phyloP scores from a whole-genome alignment of 2,113 vertebrate species.

The Crypturellus undulatus region DNA sequence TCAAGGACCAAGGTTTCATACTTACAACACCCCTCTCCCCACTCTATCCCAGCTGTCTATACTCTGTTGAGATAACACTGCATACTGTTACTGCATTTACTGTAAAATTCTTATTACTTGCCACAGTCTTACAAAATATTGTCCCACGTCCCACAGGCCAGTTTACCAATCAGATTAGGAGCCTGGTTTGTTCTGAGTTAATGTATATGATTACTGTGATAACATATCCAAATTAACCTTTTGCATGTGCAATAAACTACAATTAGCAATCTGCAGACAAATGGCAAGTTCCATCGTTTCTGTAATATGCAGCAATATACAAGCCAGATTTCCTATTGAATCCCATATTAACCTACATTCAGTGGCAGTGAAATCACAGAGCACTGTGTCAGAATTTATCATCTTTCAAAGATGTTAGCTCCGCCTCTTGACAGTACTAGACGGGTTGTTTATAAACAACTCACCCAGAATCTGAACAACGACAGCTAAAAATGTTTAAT shows the following conservation, averaged over 20 bases:
- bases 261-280: constrained; percentile 65
- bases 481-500: not conserved
- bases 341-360: constrained; percentile 72
- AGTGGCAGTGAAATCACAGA: constrained; percentile 40
- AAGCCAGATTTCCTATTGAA: constrained; percentile 63
- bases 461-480: constrained; percentile 17
- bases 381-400: constrained; percentile 49
- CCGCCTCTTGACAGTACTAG: constrained; percentile 39
- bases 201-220: not conserved
- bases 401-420: constrained; percentile 27
- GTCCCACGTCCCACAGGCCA: not conserved
- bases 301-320: constrained; percentile 26
- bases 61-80: not conserved
- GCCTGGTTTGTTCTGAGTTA: not conserved
- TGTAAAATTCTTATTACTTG: not conserved
- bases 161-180: not conserved
- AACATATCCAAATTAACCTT: constrained; percentile 44
- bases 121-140: not conserved
- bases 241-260: constrained; percentile 34
- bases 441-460: constrained; percentile 38
- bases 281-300: constrained; percentile 36
- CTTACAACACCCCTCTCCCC: not conserved
- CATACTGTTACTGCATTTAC: not conserved
- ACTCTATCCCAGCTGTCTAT: not conserved
- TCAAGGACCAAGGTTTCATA: not conserved